Conservation (phyloP, 2,113 vertebrate genomes). For the Chaenocephalus aceratus region DNA sequence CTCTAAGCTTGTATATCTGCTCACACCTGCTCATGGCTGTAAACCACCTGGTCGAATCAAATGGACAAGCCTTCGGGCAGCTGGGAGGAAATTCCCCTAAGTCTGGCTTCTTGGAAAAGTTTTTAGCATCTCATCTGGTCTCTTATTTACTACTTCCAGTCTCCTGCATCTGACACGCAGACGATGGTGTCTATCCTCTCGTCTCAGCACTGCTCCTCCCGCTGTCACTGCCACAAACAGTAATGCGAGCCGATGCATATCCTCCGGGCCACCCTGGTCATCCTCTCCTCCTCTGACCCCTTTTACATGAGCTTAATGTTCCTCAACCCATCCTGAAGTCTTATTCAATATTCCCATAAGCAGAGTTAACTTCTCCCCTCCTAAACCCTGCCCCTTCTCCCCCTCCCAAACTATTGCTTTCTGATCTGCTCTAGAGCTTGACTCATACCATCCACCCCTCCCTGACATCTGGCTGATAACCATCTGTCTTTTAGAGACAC, state of each 20-base stretch:
- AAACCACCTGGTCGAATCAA: constrained; percentile 37
- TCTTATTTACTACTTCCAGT: constrained; percentile 17
- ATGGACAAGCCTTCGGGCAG: constrained; percentile 32
- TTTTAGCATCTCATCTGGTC: constrained; percentile 44
- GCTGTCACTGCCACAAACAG: constrained; percentile 17
- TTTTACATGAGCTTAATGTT: constrained; percentile 32
- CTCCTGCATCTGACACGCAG: constrained; percentile 9
- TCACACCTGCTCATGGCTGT: constrained; percentile 41
- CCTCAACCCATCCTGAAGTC: constrained; percentile 31
- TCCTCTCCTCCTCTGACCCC: constrained; percentile 40
- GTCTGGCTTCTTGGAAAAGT: constrained; percentile 30
- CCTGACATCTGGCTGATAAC: constrained; percentile 59
- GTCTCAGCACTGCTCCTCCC: background rate
- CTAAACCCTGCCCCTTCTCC: constrained; percentile 3
- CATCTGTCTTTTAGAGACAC: constrained; percentile 54
- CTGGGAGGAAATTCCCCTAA: constrained; percentile 39
- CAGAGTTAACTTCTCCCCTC: constrained; percentile 47
- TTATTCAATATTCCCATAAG: constrained; percentile 38
- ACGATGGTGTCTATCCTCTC: background rate
- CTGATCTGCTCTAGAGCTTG: constrained; percentile 50
- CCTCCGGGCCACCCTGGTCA: constrained; percentile 23
- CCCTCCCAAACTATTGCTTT: constrained; percentile 5
- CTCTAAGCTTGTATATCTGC: constrained; percentile 27
- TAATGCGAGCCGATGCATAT: constrained; percentile 27
- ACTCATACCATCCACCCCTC: constrained; percentile 46